Evolutionary conservation across 1,140 invertebrate species (phyloP), one percentile per base, ranked within the genome.

Genomic region (Whitmania pigra): DNA sequence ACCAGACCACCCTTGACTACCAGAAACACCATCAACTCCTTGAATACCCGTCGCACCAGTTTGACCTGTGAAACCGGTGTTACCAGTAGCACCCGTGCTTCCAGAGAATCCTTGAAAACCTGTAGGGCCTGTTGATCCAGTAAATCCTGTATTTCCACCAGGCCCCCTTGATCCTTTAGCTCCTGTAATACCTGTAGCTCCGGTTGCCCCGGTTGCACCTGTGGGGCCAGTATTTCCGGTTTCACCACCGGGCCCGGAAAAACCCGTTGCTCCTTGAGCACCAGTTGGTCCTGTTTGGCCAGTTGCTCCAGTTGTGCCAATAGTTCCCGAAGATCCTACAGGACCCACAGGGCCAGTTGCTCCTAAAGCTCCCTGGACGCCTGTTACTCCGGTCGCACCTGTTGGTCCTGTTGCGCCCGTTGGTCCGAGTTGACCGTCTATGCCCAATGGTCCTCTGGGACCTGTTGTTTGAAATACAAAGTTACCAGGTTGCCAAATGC

Each of bases 111-210:
- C 67, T 29, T 25, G 27, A n/a, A 13, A 22, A 31, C 67, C 67
- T 1, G 20, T 68, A 2, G 27, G 27, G 25, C 67, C 67, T 0
- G 67, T 31, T 22, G 36, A 25, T 68, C 67, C 67, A 11, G 27
- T 29, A 29, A 36, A 29, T 68, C 67, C 67, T 9, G 13, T 68
- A 9, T 22, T 0, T 9, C 67, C 67, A 18, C 0, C 36, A 7
- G n/a, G 11, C 3, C 67, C 67, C 1, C 36, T 29, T 22, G 20
- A 9, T 31, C 67, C 67, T 31, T 7, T 29, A 11, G 36, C 7
- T 68, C 67, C 67, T 29, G 67, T 68, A 7, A 22, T 25, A 55
- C 69, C 69, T 54, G 69, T 63, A 17, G 15, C 57, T 31, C 57
- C 57, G 29, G 57, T 31, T 63, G 57, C 57, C 18, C 57, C 57